phyloP scores from a whole-genome alignment of 2,113 vertebrate genomes.

The Orcinus orca region DNA sequence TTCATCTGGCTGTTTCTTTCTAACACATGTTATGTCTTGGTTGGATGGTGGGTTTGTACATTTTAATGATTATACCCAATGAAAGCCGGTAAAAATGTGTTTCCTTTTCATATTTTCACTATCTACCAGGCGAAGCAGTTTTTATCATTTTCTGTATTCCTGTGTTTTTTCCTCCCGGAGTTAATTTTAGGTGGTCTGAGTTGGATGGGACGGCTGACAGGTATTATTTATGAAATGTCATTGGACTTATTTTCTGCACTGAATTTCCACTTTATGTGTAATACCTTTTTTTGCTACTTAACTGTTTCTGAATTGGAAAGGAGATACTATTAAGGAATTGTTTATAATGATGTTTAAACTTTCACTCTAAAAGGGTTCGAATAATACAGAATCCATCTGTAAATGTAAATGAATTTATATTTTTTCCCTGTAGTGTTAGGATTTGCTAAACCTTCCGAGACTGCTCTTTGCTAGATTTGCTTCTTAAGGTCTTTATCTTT shows the following conservation, averaged over 20 bases:
- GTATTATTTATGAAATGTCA: slow-evolving; percentile 32
- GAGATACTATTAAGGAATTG: neutral
- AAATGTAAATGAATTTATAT: neutral
- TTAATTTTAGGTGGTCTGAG: slow-evolving; percentile 35
- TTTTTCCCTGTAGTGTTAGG: slow-evolving; percentile 1
- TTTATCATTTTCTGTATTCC: neutral
- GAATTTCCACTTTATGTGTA: neutral
- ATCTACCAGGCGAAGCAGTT: neutral
- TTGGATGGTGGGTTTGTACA: neutral
- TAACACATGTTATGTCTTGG: neutral
- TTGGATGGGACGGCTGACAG: neutral
- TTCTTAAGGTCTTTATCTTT: slow-evolving; percentile 50
- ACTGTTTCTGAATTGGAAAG: slow-evolving; percentile 31
- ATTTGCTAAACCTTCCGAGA: slow-evolving; percentile 45
- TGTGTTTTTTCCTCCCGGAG: neutral
- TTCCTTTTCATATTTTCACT: slow-evolving; percentile 28
- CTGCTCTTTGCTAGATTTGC: slow-evolving; percentile 48
- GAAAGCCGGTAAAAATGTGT: neutral
- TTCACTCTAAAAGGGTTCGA: slow-evolving; percentile 4
- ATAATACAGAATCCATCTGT: neutral
- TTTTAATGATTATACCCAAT: neutral
- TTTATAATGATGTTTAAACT: neutral
- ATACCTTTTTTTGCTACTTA: slow-evolving; percentile 34
- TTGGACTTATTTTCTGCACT: neutral
- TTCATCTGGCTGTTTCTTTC: neutral